These are phyloP conservation scores for Pectinophora gossypiella DNA, from an alignment of 1,140 invertebrate genomes.

Conservation along the genomic window DNA sequence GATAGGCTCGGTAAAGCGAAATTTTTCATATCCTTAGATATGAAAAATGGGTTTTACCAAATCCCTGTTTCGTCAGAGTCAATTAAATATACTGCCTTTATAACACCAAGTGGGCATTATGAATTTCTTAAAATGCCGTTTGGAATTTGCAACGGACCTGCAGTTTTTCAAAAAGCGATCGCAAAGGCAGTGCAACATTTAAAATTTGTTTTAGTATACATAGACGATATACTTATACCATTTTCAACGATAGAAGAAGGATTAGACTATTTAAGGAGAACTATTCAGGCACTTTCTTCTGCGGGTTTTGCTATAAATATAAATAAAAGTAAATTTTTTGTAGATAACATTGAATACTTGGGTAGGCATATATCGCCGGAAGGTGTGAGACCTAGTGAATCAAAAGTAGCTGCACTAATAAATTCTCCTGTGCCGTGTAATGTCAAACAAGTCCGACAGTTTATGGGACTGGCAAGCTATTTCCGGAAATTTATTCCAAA, in stretches of 20 bases:
- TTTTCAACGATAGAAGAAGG: conserved; percentile 13
- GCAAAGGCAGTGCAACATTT: conserved; percentile 5
- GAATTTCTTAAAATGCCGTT: too few relatives aligned
- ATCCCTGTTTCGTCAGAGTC: too few relatives aligned
- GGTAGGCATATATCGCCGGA: conserved; percentile 16
- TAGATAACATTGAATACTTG: conserved; percentile 22
- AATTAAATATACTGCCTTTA: conserved; percentile 4
- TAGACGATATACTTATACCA: conserved; percentile 25
- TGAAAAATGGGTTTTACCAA: too few relatives aligned
- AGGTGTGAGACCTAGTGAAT: conserved; percentile 3
- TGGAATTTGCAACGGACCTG: conserved; percentile 7
- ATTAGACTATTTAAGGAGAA: conserved; percentile 8
- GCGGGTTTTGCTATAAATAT: conserved; percentile 19
- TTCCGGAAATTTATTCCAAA: conserved; percentile 18
- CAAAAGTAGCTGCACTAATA: background rate
- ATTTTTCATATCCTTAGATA: too few relatives aligned
- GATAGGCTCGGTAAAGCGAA: too few relatives aligned
- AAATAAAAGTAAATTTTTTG: conserved; percentile 22
- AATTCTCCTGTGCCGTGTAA: background rate
- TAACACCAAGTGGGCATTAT: conserved; percentile 5
- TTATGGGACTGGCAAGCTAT: too few relatives aligned
- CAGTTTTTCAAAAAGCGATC: conserved; percentile 4
- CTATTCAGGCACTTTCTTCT: conserved; percentile 10
- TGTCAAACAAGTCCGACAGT: background rate
- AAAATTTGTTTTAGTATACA: conserved; percentile 10